phyloP scores from a whole-genome alignment of 2,113 vertebrate species.

The Heloderma charlesbogerti region DNA sequence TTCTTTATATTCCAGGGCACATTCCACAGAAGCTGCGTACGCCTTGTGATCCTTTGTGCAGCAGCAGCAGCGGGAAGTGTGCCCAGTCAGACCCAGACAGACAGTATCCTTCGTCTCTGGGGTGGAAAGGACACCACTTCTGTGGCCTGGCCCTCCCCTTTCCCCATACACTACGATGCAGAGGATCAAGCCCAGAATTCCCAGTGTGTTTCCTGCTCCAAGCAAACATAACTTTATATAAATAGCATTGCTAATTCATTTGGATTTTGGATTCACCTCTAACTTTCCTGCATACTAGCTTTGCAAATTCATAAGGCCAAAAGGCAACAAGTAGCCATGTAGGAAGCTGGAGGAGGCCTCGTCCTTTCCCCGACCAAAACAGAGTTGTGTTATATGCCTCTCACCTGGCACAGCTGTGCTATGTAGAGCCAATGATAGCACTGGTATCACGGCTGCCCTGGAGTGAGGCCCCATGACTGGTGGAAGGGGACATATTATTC shows the following conservation, averaged over 20 bases:
- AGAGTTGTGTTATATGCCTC: neutral
- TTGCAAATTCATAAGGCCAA: neutral
- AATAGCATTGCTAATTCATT: neutral
- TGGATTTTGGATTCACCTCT: neutral
- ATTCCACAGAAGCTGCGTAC: neutral
- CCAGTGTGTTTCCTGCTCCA: no score
- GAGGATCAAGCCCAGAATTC: neutral
- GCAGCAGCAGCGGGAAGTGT: neutral
- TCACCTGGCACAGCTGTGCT: neutral
- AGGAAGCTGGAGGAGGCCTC: neutral
- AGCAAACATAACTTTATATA: neutral
- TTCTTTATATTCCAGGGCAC: slow-evolving; percentile 36
- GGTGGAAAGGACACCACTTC: neutral
- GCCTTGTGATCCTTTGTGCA: slow-evolving; percentile 18
- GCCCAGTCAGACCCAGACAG: neutral
- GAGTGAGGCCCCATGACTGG: neutral
- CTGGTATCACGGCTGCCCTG: neutral
- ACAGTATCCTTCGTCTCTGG: neutral
- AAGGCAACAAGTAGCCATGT: neutral
- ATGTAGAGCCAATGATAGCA: neutral
- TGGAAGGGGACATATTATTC: neutral
- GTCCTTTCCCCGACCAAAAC: neutral
- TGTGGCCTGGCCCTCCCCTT: neutral
- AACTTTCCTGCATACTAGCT: neutral
- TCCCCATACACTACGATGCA: neutral